phyloP scores from a whole-genome alignment of 37 sponge, comb jelly and placozoan species.

The Ephydatia muelleri region DNA sequence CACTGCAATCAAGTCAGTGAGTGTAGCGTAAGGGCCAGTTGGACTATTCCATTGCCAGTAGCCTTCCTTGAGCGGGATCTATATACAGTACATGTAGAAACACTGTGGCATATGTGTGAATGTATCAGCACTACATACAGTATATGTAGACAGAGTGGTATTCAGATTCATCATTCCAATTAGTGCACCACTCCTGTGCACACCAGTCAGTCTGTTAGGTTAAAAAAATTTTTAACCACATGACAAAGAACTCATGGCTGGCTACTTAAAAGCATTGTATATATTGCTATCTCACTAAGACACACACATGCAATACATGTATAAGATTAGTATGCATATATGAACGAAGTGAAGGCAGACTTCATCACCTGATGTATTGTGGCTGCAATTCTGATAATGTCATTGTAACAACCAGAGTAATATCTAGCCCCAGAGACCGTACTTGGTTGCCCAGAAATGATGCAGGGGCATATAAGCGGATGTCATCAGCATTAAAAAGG shows the following conservation, averaged over 20 bases:
- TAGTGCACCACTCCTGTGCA: not conserved
- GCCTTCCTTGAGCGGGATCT: constrained; percentile 58
- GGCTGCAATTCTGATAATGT: not conserved
- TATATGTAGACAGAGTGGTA: not conserved
- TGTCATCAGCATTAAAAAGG: not conserved
- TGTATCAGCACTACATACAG: not conserved
- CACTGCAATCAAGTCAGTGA: constrained; percentile 41
- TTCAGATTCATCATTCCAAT: not conserved
- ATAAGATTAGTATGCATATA: not conserved
- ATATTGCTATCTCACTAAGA: too few species aligned
- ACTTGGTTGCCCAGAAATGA: constrained; percentile 42
- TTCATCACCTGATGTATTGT: not conserved
- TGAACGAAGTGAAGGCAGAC: not conserved
- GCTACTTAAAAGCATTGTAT: too few species aligned
- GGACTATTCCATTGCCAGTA: constrained; percentile 50
- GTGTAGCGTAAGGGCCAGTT: constrained; percentile 28
- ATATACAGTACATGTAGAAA: not conserved
- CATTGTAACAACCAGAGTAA: constrained; percentile 8
- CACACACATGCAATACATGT: not conserved
- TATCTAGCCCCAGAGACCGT: constrained; percentile 41
- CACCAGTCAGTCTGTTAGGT: not conserved
- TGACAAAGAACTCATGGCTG: too few species aligned
- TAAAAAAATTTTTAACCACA: too few species aligned
- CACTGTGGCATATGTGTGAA: not conserved
- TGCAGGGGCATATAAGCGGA: constrained; percentile 44